Evolutionary conservation across 1,140 invertebrate species (phyloP).

Genomic region (Aphis gossypii): DNA sequence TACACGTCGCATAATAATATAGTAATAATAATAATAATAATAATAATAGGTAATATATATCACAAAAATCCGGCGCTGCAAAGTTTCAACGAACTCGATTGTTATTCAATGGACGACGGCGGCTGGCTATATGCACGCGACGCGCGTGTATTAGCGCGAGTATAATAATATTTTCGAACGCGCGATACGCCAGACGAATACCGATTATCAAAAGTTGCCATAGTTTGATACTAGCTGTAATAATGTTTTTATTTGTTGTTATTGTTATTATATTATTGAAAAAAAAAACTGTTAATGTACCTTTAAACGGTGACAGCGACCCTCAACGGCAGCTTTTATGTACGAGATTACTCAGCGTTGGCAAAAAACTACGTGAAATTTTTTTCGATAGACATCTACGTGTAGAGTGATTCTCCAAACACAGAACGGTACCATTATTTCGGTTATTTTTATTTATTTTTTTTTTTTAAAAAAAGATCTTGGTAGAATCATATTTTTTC

Average conservation of each 20-base stretch:
- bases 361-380: not conserved
- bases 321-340: not conserved
- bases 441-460: not conserved
- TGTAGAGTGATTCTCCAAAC: not conserved
- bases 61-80: not conserved
- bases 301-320: not conserved
- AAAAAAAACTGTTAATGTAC: not conserved
- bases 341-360: not conserved
- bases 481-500: not conserved
- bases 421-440: not conserved
- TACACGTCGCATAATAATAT: not conserved
- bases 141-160: not conserved
- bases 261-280: not conserved
- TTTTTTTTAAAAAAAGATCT: not conserved
- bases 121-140: not conserved
- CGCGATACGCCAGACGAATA: slow-evolving; percentile 1
- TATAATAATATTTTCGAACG: not conserved
- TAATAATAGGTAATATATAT: not conserved
- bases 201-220: not conserved
- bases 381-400: not conserved
- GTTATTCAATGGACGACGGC: slow-evolving; percentile 1
- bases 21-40: not conserved
- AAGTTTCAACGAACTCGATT: not conserved
- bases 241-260: not conserved
- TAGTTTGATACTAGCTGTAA: not conserved